Evolutionary conservation across 2,113 vertebrate species (phyloP), one percentile per base, ranked within the genome.

Genomic region (Puma concolor): DNA sequence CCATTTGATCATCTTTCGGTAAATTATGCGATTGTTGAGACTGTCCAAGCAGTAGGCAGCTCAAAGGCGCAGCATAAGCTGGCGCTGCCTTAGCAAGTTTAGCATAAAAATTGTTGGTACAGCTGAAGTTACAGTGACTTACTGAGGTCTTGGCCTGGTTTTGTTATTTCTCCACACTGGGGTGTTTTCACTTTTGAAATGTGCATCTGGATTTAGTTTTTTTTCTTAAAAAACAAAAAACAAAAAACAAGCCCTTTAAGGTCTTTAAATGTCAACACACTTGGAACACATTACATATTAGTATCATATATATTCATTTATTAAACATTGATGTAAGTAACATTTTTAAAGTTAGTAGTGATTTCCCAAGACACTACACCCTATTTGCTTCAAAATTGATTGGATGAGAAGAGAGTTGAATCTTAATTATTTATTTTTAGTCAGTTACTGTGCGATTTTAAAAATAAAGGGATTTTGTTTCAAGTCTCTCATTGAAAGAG

Each of bases 361-460:
- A 23, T 52, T 92, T 93, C 48, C 67, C 41, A 93, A 23, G 86
- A 38, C 29, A 76, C 36, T 67, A 54, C 27, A 50, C 11, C 31
- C 33, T 63, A 1, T 97, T 92, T 93, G 60, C 48, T 95, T 88
- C 67, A n/a, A 67, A 95, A 79, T 14, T 63, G 60, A 48, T 81
- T 29, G 29, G 60, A 27, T 54, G 21, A 84, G 44, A 71, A 96
- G 27, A 90, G 71, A 88, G n/a, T 50, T 92, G 54, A 63, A 81
- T 94, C 63, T 88, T 95, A 71, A 67, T 81, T 63, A 38, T 81
- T 83, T 81, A 10, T 48, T 95, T 94, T 69, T 92, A 87, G 69
- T 80, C 74, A 74, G 48, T 54, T 84, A 85, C 38, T 44, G n/a
- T 33, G 13, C 19, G 15, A 14, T 57, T 92, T 93, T 79, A 44